Conservation (phyloP, 2,888 invertebrate species). For the Chromoteleia sp. region DNA sequence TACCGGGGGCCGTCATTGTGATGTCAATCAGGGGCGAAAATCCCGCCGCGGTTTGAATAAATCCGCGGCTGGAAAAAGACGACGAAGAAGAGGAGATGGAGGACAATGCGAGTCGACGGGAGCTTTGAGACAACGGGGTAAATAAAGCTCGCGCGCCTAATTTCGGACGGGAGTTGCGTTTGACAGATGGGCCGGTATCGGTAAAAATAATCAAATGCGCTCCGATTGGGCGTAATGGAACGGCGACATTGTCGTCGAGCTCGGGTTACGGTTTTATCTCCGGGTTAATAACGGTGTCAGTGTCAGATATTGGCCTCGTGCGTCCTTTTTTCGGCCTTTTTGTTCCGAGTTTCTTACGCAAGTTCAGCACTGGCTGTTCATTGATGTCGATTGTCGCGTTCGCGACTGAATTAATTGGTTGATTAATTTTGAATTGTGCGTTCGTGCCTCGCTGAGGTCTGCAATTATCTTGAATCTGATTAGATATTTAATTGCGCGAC, state of each 20-base stretch:
- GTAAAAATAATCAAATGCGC: constrained; percentile 51
- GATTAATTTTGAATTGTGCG: too few relatives aligned
- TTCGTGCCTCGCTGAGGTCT: too few relatives aligned
- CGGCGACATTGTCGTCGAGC: constrained; percentile 21
- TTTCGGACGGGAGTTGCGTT: constrained; percentile 55
- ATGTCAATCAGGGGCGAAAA: constrained; percentile 47
- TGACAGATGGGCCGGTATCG: constrained; percentile 61
- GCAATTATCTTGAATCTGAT: too few relatives aligned
- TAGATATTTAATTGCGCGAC: too few relatives aligned
- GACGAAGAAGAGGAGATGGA: constrained; percentile 35
- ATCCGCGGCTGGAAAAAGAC: constrained; percentile 58
- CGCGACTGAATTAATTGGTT: too few relatives aligned
- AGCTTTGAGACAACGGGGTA: constrained; percentile 56
- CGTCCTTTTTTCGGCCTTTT: constrained; percentile 15
- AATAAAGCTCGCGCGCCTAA: constrained; percentile 48
- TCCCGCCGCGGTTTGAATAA: constrained; percentile 25
- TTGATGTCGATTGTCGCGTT: too few relatives aligned
- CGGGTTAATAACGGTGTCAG: constrained; percentile 58
- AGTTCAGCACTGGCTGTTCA: constrained; percentile 13
- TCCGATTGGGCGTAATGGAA: constrained; percentile 58
- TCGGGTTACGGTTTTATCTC: constrained; percentile 40
- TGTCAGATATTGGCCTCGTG: constrained; percentile 37
- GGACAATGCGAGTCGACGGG: constrained; percentile 40
- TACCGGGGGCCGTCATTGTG: constrained; percentile 29
- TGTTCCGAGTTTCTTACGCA: constrained; percentile 37